Evolutionary conservation across 2,113 vertebrate species (phyloP), one percentile per base, ranked within the genome.

Genomic region (Athene noctua): DNA sequence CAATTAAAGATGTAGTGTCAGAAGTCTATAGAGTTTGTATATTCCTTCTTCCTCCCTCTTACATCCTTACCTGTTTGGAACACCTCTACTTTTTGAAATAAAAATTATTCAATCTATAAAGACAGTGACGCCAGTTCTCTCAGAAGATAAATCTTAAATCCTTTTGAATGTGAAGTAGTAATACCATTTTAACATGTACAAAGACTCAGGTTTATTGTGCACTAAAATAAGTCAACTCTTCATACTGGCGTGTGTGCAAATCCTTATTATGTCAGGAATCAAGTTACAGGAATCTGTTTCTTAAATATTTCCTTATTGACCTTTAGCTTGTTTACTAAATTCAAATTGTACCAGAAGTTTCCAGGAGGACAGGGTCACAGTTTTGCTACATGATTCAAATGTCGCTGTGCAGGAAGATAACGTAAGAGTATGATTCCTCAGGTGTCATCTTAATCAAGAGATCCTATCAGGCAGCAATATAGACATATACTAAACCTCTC

Each of bases 1-100:
- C 42, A 27, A 12, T 80, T 87, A 51, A 26, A 85, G 16, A 42
- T 38, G 2, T 4, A 59, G 25, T 42, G 3, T 61, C 40, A 78
- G 26, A 74, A n/a, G 15, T 62, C 81, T 26, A 36, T 38, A 10
- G 0, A 0, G 26, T 54, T 62, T 74, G 27, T 59, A 1, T 54
- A 27, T 79, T 81, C 15, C 10, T 79, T 90, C 40, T 80, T 70
- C 22, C 17, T 71, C 10, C 27, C 8, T 62, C 17, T 71, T 79
- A 10, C 2, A 3, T 71, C 13, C 23, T 78, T 29, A 67, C 8
- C 8, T 88, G 46, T 71, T 70, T 85, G 12, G 18, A 92, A 54
- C 27, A 34, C 14, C 6, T 62, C 36, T 67, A 10, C 1, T 46
- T 67, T 81, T 79, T 51, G 34, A 58, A 58, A 58, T 46, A 34